A percentile compares a stretch with the other conserved stretches of the same genome.
phyloP scores from a whole-genome alignment of 2,113 vertebrate species.

The Cynopterus brachyotis region DNA sequence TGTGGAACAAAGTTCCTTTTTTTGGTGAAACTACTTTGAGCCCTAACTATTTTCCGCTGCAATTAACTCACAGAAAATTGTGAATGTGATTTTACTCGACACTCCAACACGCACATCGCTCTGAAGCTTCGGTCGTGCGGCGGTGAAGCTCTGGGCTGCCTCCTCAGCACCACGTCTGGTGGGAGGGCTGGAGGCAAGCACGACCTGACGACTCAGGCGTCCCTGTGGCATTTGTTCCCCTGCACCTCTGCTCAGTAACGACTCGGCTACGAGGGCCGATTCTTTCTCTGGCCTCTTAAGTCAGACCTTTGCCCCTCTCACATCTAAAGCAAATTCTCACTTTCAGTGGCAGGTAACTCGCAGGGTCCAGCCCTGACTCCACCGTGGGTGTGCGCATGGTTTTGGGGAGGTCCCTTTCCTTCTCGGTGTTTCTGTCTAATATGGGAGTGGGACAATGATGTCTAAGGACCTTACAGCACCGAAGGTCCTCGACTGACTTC shows the following conservation, averaged over 20 bases:
- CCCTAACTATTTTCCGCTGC: neutral
- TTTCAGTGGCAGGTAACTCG: neutral
- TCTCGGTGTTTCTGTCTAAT: neutral
- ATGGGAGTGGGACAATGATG: neutral
- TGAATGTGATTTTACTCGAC: neutral
- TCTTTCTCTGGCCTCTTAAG: neutral
- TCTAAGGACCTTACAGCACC: neutral
- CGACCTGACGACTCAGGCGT: neutral
- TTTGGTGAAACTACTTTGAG: neutral
- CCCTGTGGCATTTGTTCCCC: neutral
- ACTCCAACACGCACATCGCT: neutral
- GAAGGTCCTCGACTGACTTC: neutral
- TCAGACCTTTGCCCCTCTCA: neutral
- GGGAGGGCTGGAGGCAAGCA: neutral
- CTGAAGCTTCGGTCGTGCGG: neutral
- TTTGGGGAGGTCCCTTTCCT: neutral
- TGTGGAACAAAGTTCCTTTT: neutral
- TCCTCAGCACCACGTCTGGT: neutral
- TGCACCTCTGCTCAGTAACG: neutral
- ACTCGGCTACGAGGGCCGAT: neutral
- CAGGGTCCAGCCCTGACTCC: neutral
- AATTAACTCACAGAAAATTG: neutral
- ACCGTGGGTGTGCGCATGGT: rapidly evolving
- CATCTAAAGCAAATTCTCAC: neutral
- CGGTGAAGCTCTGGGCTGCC: neutral